Evolutionary conservation across 2,888 invertebrate genomes (phyloP), one percentile per base, ranked within the genome.

Genomic region (Ormyrus labotus): DNA sequence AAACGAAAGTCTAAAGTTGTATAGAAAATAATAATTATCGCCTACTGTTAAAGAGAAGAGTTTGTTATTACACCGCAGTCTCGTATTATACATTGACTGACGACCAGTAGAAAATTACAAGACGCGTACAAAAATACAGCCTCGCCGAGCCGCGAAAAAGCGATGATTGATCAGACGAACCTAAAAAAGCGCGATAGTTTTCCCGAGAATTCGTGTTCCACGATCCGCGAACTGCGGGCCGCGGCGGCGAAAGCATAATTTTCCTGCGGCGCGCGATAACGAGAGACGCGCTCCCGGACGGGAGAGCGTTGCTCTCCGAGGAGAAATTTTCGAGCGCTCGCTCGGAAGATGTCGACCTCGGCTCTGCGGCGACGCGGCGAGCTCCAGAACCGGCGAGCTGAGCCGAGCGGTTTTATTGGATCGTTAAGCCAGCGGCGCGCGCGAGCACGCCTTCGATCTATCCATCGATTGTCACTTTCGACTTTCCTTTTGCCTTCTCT

Each of bases 391-490:
- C 34, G 8, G 8, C 48, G 51, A 53, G 47, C 11, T 8, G 47
- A n/a, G 57, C 67, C 67, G 63, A 63, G 63, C n/a, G 11, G 60
- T 72, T 78, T 78, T 72, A 78, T 78, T 78, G 67, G 78, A 67
- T 78, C 78, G 78, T 78, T 78, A 73, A 71, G 61, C 34, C 57
- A n/a, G 48, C 48, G 51, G 67, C 10, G n/a, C 47, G 8, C 19
- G 48, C 11, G n/a, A 58, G 8, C 5, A n/a, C 13, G n/a, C 45
- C 51, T 50, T 58, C 64, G 58, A 70, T 78, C 72, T 47, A 78
- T 78, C 72, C 19, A 78, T 78, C 78, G 78, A 73, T 78, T 72
- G 78, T 78, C 78, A 73, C 78, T 78, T 78, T 78, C 78, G 78
- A 78, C 72, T 78, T 78, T 78, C 78, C 61, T 78, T 70, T 78